Evolutionary conservation across 2,113 vertebrate genomes (phyloP).

Genomic region (Camelus dromedarius): DNA sequence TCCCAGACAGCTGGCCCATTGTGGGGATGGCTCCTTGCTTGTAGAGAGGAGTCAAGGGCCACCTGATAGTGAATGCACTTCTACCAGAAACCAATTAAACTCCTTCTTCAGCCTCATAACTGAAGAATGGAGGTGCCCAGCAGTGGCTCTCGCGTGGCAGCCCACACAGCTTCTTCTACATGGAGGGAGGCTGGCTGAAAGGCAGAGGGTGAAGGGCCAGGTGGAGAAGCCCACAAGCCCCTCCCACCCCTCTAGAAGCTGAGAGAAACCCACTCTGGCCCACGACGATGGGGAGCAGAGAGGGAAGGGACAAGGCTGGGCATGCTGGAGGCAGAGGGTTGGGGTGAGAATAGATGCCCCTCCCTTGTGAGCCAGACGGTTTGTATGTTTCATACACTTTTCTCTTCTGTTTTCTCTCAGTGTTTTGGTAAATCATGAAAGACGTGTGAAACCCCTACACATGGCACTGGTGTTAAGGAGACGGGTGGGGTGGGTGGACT

Average conservation of each 20-base stretch:
- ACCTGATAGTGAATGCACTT: background rate
- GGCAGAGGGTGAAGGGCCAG: background rate
- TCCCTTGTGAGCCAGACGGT: too few species aligned
- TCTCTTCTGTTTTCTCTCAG: background rate
- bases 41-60: background rate
- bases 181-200: background rate
- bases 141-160: accelerated
- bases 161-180: background rate
- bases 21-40: background rate
- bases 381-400: background rate
- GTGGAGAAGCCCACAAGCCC: background rate
- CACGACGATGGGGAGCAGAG: background rate
- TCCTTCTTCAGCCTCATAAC: background rate
- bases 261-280: background rate
- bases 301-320: background rate
- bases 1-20: background rate
- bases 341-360: background rate
- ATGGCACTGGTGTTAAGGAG: background rate
- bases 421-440: background rate
- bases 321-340: background rate
- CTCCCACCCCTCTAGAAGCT: background rate
- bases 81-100: background rate
- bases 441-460: background rate
- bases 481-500: background rate
- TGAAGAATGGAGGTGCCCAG: background rate